Evolutionary conservation across 2,888 invertebrate species (phyloP), one percentile per base, ranked within the genome.

Genomic region (Ennomos fuscantarius): DNA sequence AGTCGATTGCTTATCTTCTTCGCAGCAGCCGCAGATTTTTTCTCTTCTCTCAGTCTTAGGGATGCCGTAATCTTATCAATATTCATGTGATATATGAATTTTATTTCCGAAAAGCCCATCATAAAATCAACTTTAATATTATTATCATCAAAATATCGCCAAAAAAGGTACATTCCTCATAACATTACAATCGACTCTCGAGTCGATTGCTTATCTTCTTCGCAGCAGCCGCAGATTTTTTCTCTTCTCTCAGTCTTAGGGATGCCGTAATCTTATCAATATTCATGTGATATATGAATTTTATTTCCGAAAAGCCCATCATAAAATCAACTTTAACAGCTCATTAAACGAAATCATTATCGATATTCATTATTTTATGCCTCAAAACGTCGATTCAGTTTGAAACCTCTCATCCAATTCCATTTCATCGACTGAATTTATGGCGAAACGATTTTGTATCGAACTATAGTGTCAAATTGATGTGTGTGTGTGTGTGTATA

Each of bases 291-390:
- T 42, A 32, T 15, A 42, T n/a, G 39, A 37, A 44, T 12, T 32
- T 15, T 9, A 8, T 11, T 31, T 33, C 41, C 15, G 36, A 52
- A 51, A 51, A 42, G 9, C 36, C 13, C 33, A n/a, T 47, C 57
- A 34, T 52, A 48, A 52, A 52, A 46, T 52, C 13, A 13, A 43
- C 8, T 47, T 43, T 37, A 52, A 52, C 46, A 32, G n/a, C 57
- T 32, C 57, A 57, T 57, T 57, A 52, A 37, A 52, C 11, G 35
- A 48, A 56, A 52, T 43, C 43, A 47, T 52, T 52, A 57, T 57
- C 52, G 42, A 42, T 51, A 15, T 35, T 9, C 46, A 51, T 57
- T 46, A 39, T 37, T 32, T 2, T 34, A 31, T 11, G 35, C 24
- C 31, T 24, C 39, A 34, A 13, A 11, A 32, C 43, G n/a, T 51